Conservation (phyloP, 2,113 vertebrate species). For the Desmodus rotundus region DNA sequence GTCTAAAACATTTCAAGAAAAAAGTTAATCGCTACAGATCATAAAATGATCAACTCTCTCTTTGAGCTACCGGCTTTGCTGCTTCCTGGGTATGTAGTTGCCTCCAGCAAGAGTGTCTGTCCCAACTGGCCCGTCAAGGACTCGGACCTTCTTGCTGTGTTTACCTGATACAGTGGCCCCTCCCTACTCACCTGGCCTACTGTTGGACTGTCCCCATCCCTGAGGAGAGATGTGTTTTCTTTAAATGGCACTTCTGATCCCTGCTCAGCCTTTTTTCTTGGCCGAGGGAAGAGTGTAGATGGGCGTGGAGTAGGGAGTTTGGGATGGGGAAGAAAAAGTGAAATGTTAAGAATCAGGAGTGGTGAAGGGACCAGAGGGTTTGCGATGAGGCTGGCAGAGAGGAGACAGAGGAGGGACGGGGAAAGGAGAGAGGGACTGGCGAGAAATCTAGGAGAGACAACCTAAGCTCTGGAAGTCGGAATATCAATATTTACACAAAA, state of each 20-base stretch:
- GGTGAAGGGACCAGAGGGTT: neutral
- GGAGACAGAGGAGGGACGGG: neutral
- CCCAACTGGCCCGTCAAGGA: rapidly evolving
- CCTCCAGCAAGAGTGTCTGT: neutral
- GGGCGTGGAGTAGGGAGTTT: neutral
- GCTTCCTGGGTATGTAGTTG: neutral
- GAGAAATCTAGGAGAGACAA: neutral
- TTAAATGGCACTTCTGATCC: neutral
- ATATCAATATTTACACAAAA: neutral
- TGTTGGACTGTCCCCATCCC: neutral
- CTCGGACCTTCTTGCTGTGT: neutral
- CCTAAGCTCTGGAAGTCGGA: neutral
- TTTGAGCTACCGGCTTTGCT: neutral
- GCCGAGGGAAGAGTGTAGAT: rapidly evolving
- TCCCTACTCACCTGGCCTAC: neutral
- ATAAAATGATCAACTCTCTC: neutral
- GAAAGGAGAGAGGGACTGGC: neutral
- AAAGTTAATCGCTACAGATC: neutral
- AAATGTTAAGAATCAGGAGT: neutral
- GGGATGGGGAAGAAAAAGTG: neutral
- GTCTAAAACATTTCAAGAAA: neutral
- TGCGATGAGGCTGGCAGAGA: neutral
- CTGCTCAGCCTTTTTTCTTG: neutral
- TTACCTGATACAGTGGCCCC: no score
- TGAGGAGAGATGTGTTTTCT: neutral